Percentiles rank a stretch among this genome's conserved stretches.
These are phyloP conservation scores for Oryzias melastigma DNA, from an alignment of 2,113 vertebrate genomes.

Conservation along the genomic window DNA sequence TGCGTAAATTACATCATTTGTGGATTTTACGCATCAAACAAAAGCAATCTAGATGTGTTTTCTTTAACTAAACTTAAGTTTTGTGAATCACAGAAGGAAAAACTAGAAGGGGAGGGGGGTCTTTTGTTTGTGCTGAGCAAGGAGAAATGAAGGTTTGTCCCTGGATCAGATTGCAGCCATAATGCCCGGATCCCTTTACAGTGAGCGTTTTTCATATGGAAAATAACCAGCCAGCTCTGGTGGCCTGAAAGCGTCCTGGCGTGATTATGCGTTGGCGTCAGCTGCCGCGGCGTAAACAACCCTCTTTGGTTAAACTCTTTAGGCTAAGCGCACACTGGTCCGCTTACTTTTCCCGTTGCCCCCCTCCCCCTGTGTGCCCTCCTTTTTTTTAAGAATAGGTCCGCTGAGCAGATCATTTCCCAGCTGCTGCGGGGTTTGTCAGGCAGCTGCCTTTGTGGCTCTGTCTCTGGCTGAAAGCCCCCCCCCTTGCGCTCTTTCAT, in stretches of 20 bases:
- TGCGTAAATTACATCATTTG: no score
- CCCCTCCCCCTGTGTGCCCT: conserved; percentile 24
- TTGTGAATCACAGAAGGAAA: background rate
- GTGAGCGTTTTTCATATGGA: background rate
- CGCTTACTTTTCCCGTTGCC: conserved; percentile 29
- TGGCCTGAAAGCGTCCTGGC: no score
- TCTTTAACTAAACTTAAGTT: no score
- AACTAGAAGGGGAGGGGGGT: background rate
- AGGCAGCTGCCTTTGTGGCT: conserved; percentile 52
- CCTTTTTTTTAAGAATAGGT: conserved; percentile 62
- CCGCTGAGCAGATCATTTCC: conserved; percentile 49
- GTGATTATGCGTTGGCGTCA: background rate
- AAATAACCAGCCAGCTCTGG: conserved; percentile 1
- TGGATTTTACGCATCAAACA: no score
- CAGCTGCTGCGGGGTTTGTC: conserved; percentile 57
- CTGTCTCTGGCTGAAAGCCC: conserved; percentile 28
- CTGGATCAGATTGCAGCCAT: conserved; percentile 20
- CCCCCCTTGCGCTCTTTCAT: conserved; percentile 38
- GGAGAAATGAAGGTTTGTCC: background rate
- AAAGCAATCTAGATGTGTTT: no score
- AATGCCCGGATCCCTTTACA: background rate
- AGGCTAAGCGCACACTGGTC: conserved; percentile 27
- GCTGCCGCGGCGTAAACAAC: conserved; percentile 26
- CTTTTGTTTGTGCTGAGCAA: conserved; percentile 14
- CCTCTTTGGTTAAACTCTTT: conserved; percentile 47